Percentiles rank a stretch among this genome's conserved stretches.
Evolutionary conservation across 2,888 invertebrate species (phyloP).

Genomic region (Eupithecia dodoneata): DNA sequence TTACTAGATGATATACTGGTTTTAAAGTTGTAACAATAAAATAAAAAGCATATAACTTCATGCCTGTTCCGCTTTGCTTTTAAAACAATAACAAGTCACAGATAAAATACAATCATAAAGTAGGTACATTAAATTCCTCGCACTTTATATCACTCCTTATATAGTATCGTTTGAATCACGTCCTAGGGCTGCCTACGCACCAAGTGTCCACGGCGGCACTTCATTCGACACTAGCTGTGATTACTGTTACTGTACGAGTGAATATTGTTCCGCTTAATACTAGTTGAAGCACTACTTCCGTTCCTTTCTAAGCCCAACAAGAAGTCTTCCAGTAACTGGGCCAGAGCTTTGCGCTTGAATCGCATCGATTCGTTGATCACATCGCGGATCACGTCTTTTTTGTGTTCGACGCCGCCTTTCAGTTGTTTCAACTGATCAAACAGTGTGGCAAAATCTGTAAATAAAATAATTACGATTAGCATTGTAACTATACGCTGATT

Average conservation of each 20-base stretch:
- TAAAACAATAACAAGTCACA: conserved; percentile 22
- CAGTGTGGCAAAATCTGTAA: conserved; percentile 88
- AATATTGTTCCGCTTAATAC: conserved; percentile 67
- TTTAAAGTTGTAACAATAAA: conserved; percentile 19
- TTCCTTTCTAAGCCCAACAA: conserved; percentile 80
- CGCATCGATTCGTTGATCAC: conserved; percentile 90
- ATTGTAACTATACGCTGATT: not conserved
- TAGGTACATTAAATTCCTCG: conserved; percentile 18
- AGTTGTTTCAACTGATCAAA: conserved; percentile 88
- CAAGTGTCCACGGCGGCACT: conserved; percentile 51
- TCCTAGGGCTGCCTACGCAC: conserved; percentile 34
- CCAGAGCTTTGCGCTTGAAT: conserved; percentile 90
- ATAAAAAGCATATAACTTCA: conserved; percentile 27
- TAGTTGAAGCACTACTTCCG: conserved; percentile 76
- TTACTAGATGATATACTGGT: conserved; percentile 15
- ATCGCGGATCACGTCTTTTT: conserved; percentile 88
- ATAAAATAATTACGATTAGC: conserved; percentile 37
- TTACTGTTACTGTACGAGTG: conserved; percentile 62
- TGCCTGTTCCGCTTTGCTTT: conserved; percentile 35
- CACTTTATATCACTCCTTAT: conserved; percentile 20
- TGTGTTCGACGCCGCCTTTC: conserved; percentile 87
- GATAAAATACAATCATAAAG: conserved; percentile 18
- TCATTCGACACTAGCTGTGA: conserved; percentile 71
- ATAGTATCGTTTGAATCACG: conserved; percentile 14
- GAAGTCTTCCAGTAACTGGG: conserved; percentile 87